Base-by-base conservation (phyloP, 2,888 invertebrate species). In the Eudemis profundana region DNA sequence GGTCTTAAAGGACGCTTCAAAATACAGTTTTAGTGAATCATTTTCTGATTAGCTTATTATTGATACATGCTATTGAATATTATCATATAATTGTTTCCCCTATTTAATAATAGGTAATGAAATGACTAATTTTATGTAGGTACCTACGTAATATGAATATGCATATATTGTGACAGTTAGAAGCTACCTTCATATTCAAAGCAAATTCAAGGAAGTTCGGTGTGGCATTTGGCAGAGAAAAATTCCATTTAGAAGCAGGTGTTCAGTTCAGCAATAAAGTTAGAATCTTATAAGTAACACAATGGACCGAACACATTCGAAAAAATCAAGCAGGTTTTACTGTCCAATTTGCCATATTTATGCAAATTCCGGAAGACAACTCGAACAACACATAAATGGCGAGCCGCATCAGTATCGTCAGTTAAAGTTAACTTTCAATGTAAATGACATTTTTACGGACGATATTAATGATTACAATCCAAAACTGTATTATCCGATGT, bases 301-400 rank as follows among this genome's bases (percentile, higher is more conserved):
- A 27, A 64, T 59, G 50, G 44, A 59, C 3, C 33, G 36, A 42
- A 7, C n/a, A 14, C 21, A 36, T 23, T 17, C 36, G 15, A 61
- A 51, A 27, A 85, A 81, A 69, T 78, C 79, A 66, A 76, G 75
- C 68, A 82, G 79, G 73, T 89, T 84, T 75, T 81, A 85, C 74
- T 92, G 91, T 69, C 73, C 79, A 15, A 68, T 79, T 61, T 92
- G 92, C 75, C 75, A 83, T 50, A 72, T 86, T 65, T 84, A 79
- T 65, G 85, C 90, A n/a, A 92, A 92, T 75, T 91, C 91, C 0
- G 82, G 82, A 70, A 84, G 81, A 74, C 92, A 92, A 79, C 82
- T 89, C 71, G 80, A 83, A 74, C 86, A 92, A 72, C 92, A 92
- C 79, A 74, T 90, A 68, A 83, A 87, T 72, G 91, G 92, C 62